These are phyloP conservation scores for Apodemia arnacis DNA, from an alignment of 2,888 invertebrate species.

Conservation along the genomic window DNA sequence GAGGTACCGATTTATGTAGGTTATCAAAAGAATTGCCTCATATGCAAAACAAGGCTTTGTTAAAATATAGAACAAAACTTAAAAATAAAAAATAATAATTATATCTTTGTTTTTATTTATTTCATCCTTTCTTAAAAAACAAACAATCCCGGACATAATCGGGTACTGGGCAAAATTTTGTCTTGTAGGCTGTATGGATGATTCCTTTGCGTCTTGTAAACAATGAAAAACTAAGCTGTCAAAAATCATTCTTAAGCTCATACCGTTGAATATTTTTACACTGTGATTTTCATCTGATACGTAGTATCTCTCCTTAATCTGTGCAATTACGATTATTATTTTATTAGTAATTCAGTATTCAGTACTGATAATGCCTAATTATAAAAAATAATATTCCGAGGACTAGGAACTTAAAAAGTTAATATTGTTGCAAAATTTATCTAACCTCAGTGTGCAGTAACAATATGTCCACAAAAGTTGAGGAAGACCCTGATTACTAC, in stretches of 20 bases:
- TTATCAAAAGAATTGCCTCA: not conserved
- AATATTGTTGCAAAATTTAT: too few species aligned
- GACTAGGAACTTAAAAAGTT: too few species aligned
- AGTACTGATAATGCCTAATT: too few species aligned
- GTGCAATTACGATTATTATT: too few species aligned
- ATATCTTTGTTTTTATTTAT: not conserved
- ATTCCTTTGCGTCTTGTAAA: not conserved
- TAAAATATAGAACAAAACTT: constrained; percentile 1
- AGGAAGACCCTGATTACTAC: too few species aligned
- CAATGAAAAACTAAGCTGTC: not conserved
- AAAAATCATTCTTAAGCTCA: not conserved
- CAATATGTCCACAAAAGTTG: too few species aligned
- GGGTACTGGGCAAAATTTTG: not conserved
- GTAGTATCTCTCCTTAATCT: not conserved
- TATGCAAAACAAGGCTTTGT: not conserved
- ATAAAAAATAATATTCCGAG: too few species aligned
- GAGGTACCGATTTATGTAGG: constrained; percentile 4
- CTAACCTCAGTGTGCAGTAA: too few species aligned
- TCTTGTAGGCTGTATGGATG: not conserved
- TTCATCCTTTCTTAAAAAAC: not conserved
- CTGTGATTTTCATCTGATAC: constrained; percentile 1
- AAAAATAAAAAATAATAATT: not conserved
- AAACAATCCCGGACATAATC: too few species aligned
- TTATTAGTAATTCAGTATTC: too few species aligned
- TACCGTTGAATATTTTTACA: not conserved